Percentiles rank a stretch among this genome's conserved stretches.
Evolutionary conservation across 2,888 invertebrate genomes (phyloP).

Genomic region (Andrena praecox): DNA sequence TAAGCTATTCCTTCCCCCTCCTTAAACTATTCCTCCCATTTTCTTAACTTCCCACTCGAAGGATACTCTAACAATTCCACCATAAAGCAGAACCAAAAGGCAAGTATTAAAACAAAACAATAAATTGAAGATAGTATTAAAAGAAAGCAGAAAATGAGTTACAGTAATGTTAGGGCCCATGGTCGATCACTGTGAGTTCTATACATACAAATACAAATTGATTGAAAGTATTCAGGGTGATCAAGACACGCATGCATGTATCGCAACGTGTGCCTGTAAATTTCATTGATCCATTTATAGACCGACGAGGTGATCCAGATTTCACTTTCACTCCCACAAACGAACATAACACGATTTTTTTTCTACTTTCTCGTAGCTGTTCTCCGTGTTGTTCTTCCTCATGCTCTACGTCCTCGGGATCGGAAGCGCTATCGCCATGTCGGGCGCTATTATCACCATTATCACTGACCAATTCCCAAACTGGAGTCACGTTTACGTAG

Average conservation of each 20-base stretch:
- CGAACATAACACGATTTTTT: slow-evolving; percentile 3
- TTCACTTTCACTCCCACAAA: background rate
- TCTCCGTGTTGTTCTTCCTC: slow-evolving; percentile 86
- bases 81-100: too few relatives aligned
- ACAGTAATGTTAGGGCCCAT: too few relatives aligned
- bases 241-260: background rate
- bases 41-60: too few relatives aligned
- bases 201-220: background rate
- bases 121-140: too few relatives aligned
- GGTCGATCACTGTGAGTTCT: too few relatives aligned
- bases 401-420: slow-evolving; percentile 86
- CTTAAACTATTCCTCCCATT: too few relatives aligned
- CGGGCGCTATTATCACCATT: slow-evolving; percentile 84
- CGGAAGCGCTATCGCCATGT: slow-evolving; percentile 85
- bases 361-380: slow-evolving; percentile 79
- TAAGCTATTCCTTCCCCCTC: too few relatives aligned
- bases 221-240: slow-evolving; percentile 4
- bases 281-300: background rate
- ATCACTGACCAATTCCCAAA: slow-evolving; percentile 85
- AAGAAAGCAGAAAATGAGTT: too few relatives aligned
- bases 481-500: slow-evolving; percentile 82
- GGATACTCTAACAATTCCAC: too few relatives aligned
- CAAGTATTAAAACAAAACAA: too few relatives aligned
- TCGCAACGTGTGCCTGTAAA: background rate
- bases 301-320: slow-evolving; percentile 35